A percentile compares a stretch with the other conserved stretches of the same genome.
Conservation (phyloP, 2,113 vertebrate genomes). For the Canis aureus region DNA sequence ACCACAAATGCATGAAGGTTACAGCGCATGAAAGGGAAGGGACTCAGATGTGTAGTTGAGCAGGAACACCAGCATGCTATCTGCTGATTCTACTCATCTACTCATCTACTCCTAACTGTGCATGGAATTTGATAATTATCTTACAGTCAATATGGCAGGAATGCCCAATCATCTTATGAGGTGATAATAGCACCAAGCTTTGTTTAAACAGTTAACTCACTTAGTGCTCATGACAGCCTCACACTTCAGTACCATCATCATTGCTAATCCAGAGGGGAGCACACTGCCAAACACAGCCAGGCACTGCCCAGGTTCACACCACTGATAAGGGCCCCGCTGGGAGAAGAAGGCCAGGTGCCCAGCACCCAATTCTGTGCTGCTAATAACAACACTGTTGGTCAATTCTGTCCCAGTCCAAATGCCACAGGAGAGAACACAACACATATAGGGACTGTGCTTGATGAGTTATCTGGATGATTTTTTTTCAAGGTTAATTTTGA, state of each 20-base stretch:
- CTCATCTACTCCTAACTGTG: accelerated
- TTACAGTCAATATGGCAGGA: not conserved
- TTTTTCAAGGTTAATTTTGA: not conserved
- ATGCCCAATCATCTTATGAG: not conserved
- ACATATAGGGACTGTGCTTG: not conserved
- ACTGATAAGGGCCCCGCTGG: accelerated
- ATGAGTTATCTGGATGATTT: not conserved
- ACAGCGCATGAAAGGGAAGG: not conserved
- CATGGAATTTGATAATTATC: no score
- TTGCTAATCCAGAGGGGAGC: not conserved
- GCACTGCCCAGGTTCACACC: no score
- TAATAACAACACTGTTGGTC: accelerated
- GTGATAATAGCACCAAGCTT: not conserved
- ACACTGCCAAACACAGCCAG: not conserved
- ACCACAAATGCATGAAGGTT: accelerated
- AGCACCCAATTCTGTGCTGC: not conserved
- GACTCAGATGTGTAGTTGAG: accelerated
- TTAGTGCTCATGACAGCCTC: not conserved
- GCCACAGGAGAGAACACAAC: not conserved
- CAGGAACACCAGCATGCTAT: accelerated
- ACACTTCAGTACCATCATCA: accelerated
- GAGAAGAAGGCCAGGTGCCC: accelerated
- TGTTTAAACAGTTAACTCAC: not conserved
- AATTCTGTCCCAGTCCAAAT: not conserved
- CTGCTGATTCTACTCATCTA: accelerated